Conservation (phyloP, 2,797 vertebrate genomes). For the Pelodytes ibericus region DNA sequence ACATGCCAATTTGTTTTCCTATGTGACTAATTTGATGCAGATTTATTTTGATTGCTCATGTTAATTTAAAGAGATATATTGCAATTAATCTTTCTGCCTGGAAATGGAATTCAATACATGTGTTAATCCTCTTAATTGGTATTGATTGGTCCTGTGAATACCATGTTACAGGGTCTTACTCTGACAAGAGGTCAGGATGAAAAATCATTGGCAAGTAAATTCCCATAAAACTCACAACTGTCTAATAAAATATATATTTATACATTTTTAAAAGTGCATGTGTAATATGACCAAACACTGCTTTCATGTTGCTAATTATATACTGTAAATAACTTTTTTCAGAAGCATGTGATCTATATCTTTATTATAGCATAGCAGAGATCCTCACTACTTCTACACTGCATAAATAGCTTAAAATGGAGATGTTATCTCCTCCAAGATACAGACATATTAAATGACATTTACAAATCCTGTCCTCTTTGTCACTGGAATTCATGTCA, state of each 20-base stretch:
- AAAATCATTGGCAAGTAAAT: constrained; percentile 6
- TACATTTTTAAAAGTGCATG: neutral
- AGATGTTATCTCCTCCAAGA: constrained; percentile 9
- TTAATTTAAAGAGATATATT: constrained; percentile 34
- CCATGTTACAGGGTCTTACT: constrained; percentile 16
- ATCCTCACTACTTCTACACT: neutral
- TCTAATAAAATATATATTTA: constrained; percentile 5
- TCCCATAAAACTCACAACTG: neutral
- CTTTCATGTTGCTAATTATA: neutral
- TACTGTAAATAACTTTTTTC: neutral
- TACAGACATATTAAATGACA: constrained; percentile 21
- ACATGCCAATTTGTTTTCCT: constrained; percentile 18
- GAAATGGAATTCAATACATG: constrained; percentile 29
- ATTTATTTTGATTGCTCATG: constrained; percentile 28
- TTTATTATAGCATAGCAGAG: neutral
- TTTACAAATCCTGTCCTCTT: constrained; percentile 12
- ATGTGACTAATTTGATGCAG: constrained; percentile 34
- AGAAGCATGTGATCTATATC: neutral
- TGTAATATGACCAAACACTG: neutral
- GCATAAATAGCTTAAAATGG: neutral
- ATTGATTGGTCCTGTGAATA: constrained; percentile 33
- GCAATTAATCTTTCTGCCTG: constrained; percentile 33
- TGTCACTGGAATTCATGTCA: constrained; percentile 42
- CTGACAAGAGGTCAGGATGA: constrained; percentile 8
- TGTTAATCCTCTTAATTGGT: constrained; percentile 47